Conservation (phyloP, 2,888 invertebrate species). For the Glomeris marginata region DNA sequence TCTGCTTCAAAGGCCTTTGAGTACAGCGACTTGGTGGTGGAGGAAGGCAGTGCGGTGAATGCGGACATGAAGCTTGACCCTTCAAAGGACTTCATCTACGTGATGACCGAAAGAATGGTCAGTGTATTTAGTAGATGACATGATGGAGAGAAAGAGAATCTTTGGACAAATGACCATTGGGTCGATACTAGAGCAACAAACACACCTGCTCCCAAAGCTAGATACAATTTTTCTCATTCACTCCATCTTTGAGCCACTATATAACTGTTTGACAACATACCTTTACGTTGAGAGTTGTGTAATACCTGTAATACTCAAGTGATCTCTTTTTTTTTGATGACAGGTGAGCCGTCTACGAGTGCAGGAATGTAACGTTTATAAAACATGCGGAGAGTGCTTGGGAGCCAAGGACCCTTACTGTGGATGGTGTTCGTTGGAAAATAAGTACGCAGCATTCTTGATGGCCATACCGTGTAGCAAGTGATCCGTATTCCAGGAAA, state of each 20-base stretch:
- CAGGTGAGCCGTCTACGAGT: conserved; percentile 77
- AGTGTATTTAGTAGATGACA: conserved; percentile 18
- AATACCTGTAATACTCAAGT: neutral
- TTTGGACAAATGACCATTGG: too few relatives aligned
- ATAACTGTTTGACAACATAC: too few relatives aligned
- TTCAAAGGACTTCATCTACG: conserved; percentile 78
- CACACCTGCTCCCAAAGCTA: too few relatives aligned
- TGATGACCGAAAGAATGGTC: conserved; percentile 81
- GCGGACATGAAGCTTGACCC: conserved; percentile 84
- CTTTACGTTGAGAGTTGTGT: too few relatives aligned
- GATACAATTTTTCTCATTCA: too few relatives aligned
- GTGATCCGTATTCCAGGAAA: neutral
- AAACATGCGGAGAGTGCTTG: conserved; percentile 78
- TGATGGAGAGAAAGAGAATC: too few relatives aligned
- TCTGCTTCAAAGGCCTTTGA: conserved; percentile 48
- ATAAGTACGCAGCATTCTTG: conserved; percentile 45
- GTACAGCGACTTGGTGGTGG: conserved; percentile 75
- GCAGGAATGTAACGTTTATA: conserved; percentile 81
- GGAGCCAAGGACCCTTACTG: conserved; percentile 93
- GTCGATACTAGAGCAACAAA: too few relatives aligned
- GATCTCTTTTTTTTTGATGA: conserved; percentile 19
- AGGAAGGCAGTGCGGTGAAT: conserved; percentile 65
- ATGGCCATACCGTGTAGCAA: neutral
- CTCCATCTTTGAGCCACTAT: too few relatives aligned
- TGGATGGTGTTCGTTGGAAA: conserved; percentile 93